Evolutionary conservation across 2,113 vertebrate species (phyloP).

Genomic region (Zapornia atra): DNA sequence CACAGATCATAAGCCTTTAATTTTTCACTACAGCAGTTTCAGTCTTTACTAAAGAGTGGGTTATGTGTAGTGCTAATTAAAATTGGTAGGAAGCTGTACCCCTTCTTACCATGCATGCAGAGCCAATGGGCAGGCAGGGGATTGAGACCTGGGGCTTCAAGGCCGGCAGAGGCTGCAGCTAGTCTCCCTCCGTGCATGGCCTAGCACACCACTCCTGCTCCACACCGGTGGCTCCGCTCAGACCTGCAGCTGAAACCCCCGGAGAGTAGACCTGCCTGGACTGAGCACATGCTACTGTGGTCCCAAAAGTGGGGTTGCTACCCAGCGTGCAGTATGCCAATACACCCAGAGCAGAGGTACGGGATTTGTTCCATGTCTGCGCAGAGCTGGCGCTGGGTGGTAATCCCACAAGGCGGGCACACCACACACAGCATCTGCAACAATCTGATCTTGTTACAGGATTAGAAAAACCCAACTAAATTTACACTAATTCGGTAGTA

Average conservation of each 20-base stretch:
- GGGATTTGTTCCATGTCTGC: too few species aligned
- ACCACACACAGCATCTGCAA: too few species aligned
- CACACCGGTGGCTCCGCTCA: neutral
- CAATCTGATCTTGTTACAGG: too few species aligned
- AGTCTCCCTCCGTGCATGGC: neutral
- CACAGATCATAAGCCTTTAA: neutral
- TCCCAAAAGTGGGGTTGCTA: too few species aligned
- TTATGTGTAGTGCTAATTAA: neutral
- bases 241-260: neutral
- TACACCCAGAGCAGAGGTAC: too few species aligned
- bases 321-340: too few species aligned
- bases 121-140: neutral
- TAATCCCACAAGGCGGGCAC: too few species aligned
- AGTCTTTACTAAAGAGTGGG: neutral
- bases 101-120: neutral
- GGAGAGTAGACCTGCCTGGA: neutral
- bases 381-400: too few species aligned
- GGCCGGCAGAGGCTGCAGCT: neutral
- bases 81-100: neutral
- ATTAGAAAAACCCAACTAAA: too few species aligned
- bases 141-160: fast-evolving
- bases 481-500: too few species aligned
- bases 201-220: neutral
- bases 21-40: neutral
- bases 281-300: neutral